Base-by-base conservation (phyloP, 1,140 invertebrate genomes). In the Drosophila melanica region DNA sequence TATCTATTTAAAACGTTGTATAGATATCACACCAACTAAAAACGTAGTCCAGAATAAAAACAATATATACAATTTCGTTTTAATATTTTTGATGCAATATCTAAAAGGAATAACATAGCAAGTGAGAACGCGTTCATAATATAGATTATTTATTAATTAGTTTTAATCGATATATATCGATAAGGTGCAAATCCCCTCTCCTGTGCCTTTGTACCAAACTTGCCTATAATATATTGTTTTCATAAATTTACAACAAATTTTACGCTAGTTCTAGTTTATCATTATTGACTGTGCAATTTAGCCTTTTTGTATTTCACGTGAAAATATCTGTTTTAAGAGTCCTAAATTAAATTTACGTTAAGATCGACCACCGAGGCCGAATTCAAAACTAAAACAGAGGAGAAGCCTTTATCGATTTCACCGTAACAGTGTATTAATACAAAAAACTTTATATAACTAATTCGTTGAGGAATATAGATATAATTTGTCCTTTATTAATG, bases 391-490 rank as follows among this genome's bases (percentile, higher is more conserved):
- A 23, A 42, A 35, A 63, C 51, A 63, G 39, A 55, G 33, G 48
- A 55, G 58, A 23, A 60, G 42, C 44, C 54, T 48, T 66, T 68
- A 87, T 87, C 82, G 82, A 87, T 89, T 87, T 68, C 53, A 82
- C 58, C 57, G 48, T 53, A 90, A 59, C 50, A 75, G 67, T 66
- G 60, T 20, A 71, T 58, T 54, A 72, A 41, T 12, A 50, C 37
- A 44, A 47, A 42, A 39, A 20, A 55, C 35, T 65, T 66, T 66
- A 66, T 47, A 51, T 66, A 71, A 66, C 23, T 54, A 39, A 39
- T n/a, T 20, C 9, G n/a, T 42, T 27, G 18, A 45, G 47, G 53
- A 41, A 30, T 18, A 45, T 35, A 64, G n/a, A 20, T 11, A 48
- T 18, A 57, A 30, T 37, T 16, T 9, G 18, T 27, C 11, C 27